Evolutionary conservation across 2,797 vertebrate species (phyloP).

Genomic region (Myripristis murdjan): DNA sequence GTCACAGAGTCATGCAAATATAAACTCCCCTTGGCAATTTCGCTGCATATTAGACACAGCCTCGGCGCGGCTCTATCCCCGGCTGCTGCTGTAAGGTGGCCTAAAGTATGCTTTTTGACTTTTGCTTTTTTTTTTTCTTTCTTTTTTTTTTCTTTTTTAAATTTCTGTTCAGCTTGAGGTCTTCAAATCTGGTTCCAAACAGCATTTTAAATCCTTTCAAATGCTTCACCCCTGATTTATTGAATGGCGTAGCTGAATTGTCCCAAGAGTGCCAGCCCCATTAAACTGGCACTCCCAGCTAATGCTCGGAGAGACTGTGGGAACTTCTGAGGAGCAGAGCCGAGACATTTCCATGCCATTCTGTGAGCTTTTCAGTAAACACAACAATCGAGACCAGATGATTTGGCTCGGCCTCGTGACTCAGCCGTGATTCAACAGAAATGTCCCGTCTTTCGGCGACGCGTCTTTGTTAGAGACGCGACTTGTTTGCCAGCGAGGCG

Average conservation of each 20-base stretch:
- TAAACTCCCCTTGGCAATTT: constrained; percentile 66
- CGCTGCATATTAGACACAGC: constrained; percentile 59
- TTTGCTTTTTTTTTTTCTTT: too few relatives aligned
- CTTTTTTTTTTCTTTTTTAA: too few relatives aligned
- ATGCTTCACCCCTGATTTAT: constrained; percentile 54
- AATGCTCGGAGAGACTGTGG: constrained; percentile 15
- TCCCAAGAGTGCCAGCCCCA: constrained; percentile 27
- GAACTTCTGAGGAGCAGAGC: constrained; percentile 21
- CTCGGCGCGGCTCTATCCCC: constrained; percentile 18
- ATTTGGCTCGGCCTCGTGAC: constrained; percentile 38
- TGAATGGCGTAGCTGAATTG: constrained; percentile 48
- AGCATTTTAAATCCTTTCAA: constrained; percentile 63
- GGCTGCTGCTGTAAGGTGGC: constrained; percentile 45
- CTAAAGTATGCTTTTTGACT: constrained; percentile 31
- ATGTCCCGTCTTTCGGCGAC: constrained; percentile 52
- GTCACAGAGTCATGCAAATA: constrained; percentile 80
- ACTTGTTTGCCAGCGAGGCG: constrained; percentile 37
- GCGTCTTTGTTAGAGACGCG: constrained; percentile 42
- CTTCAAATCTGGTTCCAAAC: constrained; percentile 38
- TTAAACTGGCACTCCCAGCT: constrained; percentile 27
- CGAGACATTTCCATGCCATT: constrained; percentile 29
- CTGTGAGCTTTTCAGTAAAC: constrained; percentile 48
- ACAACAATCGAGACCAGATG: constrained; percentile 52
- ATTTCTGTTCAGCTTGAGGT: constrained; percentile 45
- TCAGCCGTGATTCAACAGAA: constrained; percentile 41